phyloP scores from a whole-genome alignment of 2,113 vertebrate genomes.

The Tragelaphus buxtoni region DNA sequence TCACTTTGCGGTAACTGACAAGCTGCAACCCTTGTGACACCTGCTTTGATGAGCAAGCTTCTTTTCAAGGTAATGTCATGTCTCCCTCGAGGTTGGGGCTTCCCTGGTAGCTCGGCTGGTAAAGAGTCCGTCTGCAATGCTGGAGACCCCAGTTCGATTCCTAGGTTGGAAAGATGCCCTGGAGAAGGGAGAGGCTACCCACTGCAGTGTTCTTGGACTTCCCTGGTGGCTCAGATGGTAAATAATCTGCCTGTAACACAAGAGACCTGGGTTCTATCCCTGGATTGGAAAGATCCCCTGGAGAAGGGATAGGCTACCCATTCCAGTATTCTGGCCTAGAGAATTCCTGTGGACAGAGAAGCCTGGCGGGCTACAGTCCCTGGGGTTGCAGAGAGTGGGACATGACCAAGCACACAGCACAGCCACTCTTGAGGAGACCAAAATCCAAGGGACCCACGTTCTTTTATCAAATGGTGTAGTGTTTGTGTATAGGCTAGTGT shows the following conservation, averaged over 20 bases:
- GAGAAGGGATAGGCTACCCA: background rate
- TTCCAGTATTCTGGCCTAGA: background rate
- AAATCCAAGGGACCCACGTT: background rate
- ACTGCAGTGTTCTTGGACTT: background rate
- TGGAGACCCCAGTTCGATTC: background rate
- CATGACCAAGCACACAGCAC: background rate
- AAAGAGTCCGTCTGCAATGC: rapidly evolving
- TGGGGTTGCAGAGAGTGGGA: background rate
- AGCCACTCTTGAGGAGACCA: background rate
- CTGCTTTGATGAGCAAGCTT: background rate
- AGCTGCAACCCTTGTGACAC: background rate
- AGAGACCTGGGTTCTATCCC: background rate
- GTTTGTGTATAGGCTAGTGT: background rate
- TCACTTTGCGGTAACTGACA: background rate
- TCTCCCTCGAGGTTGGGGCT: background rate
- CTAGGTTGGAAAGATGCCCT: background rate
- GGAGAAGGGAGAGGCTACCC: background rate
- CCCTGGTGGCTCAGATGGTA: background rate
- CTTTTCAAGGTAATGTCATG: background rate
- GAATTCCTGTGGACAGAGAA: background rate
- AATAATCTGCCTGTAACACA: rapidly evolving
- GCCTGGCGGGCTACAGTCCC: background rate
- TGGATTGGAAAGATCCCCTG: background rate
- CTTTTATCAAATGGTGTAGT: background rate
- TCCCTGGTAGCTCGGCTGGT: background rate